These are phyloP conservation scores for Clepsis dumicolana DNA, from an alignment of 2,888 invertebrate species.

Conservation along the genomic window DNA sequence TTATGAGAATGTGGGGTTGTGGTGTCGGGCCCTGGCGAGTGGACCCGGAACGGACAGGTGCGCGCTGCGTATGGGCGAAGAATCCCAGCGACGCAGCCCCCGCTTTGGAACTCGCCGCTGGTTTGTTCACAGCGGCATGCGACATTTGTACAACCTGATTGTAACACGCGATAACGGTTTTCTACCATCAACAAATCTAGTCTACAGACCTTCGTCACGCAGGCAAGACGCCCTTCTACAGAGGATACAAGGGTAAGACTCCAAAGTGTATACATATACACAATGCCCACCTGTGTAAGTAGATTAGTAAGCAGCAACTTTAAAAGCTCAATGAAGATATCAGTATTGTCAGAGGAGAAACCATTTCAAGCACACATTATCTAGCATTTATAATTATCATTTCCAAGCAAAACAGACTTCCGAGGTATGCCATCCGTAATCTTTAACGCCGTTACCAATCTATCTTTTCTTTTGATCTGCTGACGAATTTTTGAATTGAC, in stretches of 20 bases:
- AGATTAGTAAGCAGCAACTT: no score
- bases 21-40: slow-evolving; percentile 51
- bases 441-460: no score
- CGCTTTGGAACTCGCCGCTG: slow-evolving; percentile 73
- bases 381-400: no score
- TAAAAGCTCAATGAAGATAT: no score
- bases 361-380: no score
- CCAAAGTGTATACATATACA: no score
- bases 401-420: no score
- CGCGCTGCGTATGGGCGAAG: slow-evolving; percentile 77
- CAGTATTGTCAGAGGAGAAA: no score
- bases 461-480: no score
- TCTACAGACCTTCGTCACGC: neutral
- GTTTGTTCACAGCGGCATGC: slow-evolving; percentile 52
- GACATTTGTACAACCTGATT: slow-evolving; percentile 66
- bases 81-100: slow-evolving; percentile 68
- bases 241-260: neutral
- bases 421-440: no score
- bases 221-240: neutral
- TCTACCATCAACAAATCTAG: slow-evolving; percentile 38
- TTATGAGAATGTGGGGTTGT: neutral
- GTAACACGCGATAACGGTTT: slow-evolving; percentile 62
- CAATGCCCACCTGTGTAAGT: no score
- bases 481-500: no score
- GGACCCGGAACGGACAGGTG: slow-evolving; percentile 80